Conservation (phyloP, 1,140 invertebrate species). For the Cydia fagiglandana region DNA sequence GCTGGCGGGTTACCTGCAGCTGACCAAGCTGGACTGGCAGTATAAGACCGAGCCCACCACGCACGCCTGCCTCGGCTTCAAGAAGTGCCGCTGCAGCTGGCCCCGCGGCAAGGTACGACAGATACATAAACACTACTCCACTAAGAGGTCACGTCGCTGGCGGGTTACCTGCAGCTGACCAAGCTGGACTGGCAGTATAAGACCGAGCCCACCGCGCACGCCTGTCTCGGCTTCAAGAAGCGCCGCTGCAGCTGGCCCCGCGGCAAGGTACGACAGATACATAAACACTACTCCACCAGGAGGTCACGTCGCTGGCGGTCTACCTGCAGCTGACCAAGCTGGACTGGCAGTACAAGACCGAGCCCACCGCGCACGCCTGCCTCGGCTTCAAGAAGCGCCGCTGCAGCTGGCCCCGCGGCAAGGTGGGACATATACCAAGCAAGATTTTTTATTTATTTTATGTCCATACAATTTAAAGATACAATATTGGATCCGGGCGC, state of each 20-base stretch:
- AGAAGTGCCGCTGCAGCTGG: slow-evolving; percentile 89
- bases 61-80: slow-evolving; percentile 88
- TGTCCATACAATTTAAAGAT: too few relatives aligned
- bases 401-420: slow-evolving; percentile 92
- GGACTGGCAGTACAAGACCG: slow-evolving; percentile 96
- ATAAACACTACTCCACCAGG: too few relatives aligned
- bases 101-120: slow-evolving; percentile 85
- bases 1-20: slow-evolving; percentile 91
- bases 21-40: slow-evolving; percentile 94
- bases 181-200: slow-evolving; percentile 96
- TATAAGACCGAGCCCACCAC: slow-evolving; percentile 95
- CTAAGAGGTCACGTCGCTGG: slow-evolving; percentile 92
- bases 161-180: slow-evolving; percentile 92
- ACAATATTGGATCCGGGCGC: too few relatives aligned
- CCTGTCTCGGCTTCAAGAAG: slow-evolving; percentile 88
- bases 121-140: too few relatives aligned
- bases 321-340: slow-evolving; percentile 92
- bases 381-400: slow-evolving; percentile 86
- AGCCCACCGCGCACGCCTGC: slow-evolving; percentile 90
- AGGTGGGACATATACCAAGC: slow-evolving; percentile 59
- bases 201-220: slow-evolving; percentile 91
- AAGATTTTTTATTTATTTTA: too few relatives aligned
- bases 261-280: slow-evolving; percentile 84
- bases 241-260: slow-evolving; percentile 91
- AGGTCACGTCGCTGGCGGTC: slow-evolving; percentile 92